Evolutionary conservation across 2,888 invertebrate genomes (phyloP).

Genomic region (Drosophila hawaiiensis): DNA sequence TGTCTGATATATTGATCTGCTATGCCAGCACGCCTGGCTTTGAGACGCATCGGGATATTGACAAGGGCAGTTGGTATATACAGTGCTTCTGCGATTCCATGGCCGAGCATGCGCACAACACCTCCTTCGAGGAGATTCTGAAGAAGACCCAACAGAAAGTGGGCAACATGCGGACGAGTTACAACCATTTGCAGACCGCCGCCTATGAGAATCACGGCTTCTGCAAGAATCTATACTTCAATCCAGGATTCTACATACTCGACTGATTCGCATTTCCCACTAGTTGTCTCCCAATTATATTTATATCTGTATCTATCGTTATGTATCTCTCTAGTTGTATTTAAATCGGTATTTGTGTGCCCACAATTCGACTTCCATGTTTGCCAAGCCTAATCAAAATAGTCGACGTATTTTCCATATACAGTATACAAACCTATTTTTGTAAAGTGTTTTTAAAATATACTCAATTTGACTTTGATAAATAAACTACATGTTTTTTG

Average conservation of each 20-base stretch:
- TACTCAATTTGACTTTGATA: conserved; percentile 6
- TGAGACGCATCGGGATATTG: conserved; percentile 86
- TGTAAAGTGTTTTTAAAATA: conserved; percentile 6
- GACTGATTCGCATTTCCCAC: conserved; percentile 49
- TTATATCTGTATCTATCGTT: not conserved
- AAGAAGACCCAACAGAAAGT: conserved; percentile 87
- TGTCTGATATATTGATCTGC: conserved; percentile 88
- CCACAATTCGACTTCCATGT: conserved; percentile 10
- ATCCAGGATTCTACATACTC: conserved; percentile 87
- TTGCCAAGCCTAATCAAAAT: conserved; percentile 41
- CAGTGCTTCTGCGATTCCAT: conserved; percentile 89
- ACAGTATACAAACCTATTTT: conserved; percentile 23
- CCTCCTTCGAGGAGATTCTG: conserved; percentile 88
- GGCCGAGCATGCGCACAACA: conserved; percentile 88
- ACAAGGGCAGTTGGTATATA: conserved; percentile 90
- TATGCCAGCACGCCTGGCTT: conserved; percentile 88
- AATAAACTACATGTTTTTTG: conserved; percentile 32
- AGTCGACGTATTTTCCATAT: conserved; percentile 34
- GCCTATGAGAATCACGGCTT: conserved; percentile 89
- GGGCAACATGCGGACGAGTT: conserved; percentile 81
- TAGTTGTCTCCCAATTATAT: conserved; percentile 8
- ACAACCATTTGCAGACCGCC: conserved; percentile 87
- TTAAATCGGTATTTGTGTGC: conserved; percentile 3
- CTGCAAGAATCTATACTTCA: conserved; percentile 88
- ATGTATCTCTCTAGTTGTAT: conserved; percentile 3